Evolutionary conservation across 2,113 vertebrate genomes (phyloP).

Genomic region (Cynocephalus volans): DNA sequence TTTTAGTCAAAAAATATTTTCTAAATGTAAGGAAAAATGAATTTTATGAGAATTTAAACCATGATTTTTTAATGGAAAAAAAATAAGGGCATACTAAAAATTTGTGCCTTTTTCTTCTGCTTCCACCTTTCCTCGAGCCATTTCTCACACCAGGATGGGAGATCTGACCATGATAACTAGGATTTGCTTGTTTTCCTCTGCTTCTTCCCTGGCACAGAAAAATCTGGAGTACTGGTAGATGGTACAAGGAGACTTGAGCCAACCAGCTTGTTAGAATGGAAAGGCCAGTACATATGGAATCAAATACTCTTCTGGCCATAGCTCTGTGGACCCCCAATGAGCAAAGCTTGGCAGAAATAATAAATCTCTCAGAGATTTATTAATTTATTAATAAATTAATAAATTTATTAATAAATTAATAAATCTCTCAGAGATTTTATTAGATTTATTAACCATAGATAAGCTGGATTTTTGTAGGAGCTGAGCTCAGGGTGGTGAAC

Average conservation of each 20-base stretch:
- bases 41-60: slow-evolving; percentile 48
- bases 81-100: not conserved
- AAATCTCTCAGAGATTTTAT: not conserved
- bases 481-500: not conserved
- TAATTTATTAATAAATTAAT: too few relatives aligned
- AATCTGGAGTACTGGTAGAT: not conserved
- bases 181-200: not conserved
- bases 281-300: not conserved
- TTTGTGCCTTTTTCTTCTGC: not conserved
- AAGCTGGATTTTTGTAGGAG: not conserved
- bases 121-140: not conserved
- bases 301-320: not conserved
- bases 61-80: slow-evolving; percentile 57
- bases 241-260: not conserved
- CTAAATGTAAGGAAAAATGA: not conserved
- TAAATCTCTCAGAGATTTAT: not conserved
- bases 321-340: not conserved
- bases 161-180: not conserved
- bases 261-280: not conserved
- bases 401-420: too few relatives aligned
- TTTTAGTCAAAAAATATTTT: slow-evolving; percentile 33
- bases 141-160: not conserved
- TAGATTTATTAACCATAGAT: not conserved
- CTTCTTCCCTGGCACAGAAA: not conserved
- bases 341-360: not conserved